These are phyloP conservation scores for Cephus spinipes DNA, from an alignment of 2,888 invertebrate genomes.

Conservation along the genomic window DNA sequence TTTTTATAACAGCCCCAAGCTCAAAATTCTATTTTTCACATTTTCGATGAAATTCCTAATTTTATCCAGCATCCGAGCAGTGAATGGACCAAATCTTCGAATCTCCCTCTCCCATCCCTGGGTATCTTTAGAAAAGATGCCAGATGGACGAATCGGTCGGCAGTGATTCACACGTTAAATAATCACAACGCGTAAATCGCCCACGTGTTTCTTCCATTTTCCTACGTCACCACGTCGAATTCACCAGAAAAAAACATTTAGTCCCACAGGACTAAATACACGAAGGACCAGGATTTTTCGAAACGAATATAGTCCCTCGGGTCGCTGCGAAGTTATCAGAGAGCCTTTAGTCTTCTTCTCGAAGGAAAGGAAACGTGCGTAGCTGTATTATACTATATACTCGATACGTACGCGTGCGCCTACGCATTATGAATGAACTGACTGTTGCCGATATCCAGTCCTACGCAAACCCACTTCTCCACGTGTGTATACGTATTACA, in stretches of 20 bases:
- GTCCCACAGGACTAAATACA: background rate
- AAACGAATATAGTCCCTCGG: background rate
- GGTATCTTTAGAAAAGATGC: background rate
- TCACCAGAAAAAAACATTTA: rapidly evolving
- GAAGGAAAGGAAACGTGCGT: background rate
- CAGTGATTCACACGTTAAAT: conserved; percentile 1
- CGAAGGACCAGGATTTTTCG: background rate
- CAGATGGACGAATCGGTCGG: background rate
- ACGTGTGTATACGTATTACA: background rate
- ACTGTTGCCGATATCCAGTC: background rate
- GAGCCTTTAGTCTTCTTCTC: background rate
- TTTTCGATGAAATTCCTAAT: too few relatives aligned
- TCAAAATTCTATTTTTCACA: background rate
- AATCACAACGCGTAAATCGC: background rate
- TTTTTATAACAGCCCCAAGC: background rate
- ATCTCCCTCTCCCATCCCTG: background rate
- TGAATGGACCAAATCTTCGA: background rate
- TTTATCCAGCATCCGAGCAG: background rate
- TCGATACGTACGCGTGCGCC: background rate
- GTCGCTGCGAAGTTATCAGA: background rate
- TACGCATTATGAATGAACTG: background rate
- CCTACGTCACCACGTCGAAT: background rate
- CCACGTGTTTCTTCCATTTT: background rate
- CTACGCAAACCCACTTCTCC: background rate
- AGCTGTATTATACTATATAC: background rate